phyloP scores from a whole-genome alignment of 2,888 invertebrate species.

The Onchidella celtica region DNA sequence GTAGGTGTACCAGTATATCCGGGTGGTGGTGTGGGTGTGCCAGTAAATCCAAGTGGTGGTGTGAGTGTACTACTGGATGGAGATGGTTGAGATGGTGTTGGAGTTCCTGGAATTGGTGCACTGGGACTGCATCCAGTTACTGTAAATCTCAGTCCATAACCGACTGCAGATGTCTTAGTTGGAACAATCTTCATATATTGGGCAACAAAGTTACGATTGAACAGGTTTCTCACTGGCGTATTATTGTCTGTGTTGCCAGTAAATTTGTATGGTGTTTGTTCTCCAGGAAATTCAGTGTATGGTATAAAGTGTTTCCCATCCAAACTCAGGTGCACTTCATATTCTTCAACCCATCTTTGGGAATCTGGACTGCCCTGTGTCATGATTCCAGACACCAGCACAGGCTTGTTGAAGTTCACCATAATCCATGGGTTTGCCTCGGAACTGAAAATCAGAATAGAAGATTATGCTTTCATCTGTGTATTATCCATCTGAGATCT shows the following conservation, averaged over 20 bases:
- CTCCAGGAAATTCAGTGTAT: slow-evolving; percentile 62
- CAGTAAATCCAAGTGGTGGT: slow-evolving; percentile 9
- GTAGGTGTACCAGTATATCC: background rate
- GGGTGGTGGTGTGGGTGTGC: background rate
- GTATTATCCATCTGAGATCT: background rate
- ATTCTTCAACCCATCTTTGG: slow-evolving; percentile 63
- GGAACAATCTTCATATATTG: slow-evolving; percentile 67
- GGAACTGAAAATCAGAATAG: slow-evolving; percentile 1
- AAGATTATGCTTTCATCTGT: no score
- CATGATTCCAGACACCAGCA: slow-evolving; percentile 65
- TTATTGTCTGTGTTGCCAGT: slow-evolving; percentile 61
- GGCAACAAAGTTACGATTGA: slow-evolving; percentile 68
- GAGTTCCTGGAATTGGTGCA: slow-evolving; percentile 49
- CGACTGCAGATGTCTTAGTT: slow-evolving; percentile 54
- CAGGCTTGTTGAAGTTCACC: slow-evolving; percentile 64
- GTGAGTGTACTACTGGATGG: slow-evolving; percentile 2
- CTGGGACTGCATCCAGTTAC: slow-evolving; percentile 70
- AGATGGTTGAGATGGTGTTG: slow-evolving; percentile 50
- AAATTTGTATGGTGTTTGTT: slow-evolving; percentile 59
- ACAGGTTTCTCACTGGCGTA: slow-evolving; percentile 62
- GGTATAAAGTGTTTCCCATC: slow-evolving; percentile 66
- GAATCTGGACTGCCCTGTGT: slow-evolving; percentile 66
- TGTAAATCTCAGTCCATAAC: slow-evolving; percentile 64
- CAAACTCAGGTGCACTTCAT: slow-evolving; percentile 61
- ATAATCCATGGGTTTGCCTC: slow-evolving; percentile 60